These are phyloP conservation scores for Drosophila bifasciata DNA, from an alignment of 1,140 invertebrate species.

Conservation along the genomic window DNA sequence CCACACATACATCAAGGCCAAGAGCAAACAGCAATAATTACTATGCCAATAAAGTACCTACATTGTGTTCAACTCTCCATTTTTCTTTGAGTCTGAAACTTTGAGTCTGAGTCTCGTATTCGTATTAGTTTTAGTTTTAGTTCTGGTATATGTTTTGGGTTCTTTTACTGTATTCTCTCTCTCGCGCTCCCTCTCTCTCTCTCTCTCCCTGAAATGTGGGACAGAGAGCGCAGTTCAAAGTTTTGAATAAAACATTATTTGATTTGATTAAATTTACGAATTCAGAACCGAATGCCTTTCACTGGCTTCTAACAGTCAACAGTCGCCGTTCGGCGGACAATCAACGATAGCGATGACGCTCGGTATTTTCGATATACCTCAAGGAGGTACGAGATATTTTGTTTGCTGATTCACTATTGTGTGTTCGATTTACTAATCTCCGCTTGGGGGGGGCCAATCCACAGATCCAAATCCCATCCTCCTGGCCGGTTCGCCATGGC, in stretches of 20 bases:
- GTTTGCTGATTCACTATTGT: neutral
- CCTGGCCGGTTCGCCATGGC: conserved; percentile 49
- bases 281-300: neutral
- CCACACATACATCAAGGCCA: conserved; percentile 35
- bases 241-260: conserved; percentile 38
- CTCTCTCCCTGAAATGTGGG: conserved; percentile 7
- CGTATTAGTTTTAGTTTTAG: neutral
- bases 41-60: conserved; percentile 12
- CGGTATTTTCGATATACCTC: conserved; percentile 36
- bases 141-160: neutral
- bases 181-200: neutral
- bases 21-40: conserved; percentile 12
- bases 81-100: too few relatives aligned
- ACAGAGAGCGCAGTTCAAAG: conserved; percentile 31
- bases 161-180: neutral
- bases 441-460: neutral
- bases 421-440: neutral
- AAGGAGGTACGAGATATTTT: conserved; percentile 28
- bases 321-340: conserved; percentile 11
- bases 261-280: conserved; percentile 1
- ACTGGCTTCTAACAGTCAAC: conserved; percentile 25
- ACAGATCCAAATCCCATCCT: conserved; percentile 55
- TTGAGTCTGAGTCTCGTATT: neutral
- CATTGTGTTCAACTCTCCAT: too few relatives aligned
- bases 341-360: conserved; percentile 40